phyloP scores from a whole-genome alignment of 2,113 vertebrate genomes.

The Ictidomys tridecemlineatus region DNA sequence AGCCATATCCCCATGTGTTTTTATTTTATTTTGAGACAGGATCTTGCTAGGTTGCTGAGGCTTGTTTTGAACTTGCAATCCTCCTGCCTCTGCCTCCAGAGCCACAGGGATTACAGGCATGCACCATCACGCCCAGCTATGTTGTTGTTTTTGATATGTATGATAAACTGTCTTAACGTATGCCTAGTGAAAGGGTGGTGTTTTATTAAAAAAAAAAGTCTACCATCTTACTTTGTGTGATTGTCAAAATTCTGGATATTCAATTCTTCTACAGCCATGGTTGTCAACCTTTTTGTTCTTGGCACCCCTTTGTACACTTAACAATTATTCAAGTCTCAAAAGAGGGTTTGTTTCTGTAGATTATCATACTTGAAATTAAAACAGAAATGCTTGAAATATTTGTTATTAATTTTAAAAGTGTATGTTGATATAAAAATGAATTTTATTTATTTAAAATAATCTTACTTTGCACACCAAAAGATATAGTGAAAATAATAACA shows the following conservation, averaged over 20 bases:
- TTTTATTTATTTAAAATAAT: background rate
- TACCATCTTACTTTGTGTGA: background rate
- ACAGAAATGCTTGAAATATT: background rate
- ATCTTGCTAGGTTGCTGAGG: no score
- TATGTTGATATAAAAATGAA: background rate
- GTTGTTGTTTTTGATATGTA: background rate
- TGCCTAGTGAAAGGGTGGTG: background rate
- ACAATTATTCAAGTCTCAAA: background rate
- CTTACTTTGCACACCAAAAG: background rate
- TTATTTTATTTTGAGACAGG: no score
- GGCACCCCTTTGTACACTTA: background rate
- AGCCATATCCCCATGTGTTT: no score
- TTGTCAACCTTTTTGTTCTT: background rate
- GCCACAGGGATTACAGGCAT: no score
- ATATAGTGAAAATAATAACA: background rate
- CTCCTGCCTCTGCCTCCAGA: no score
- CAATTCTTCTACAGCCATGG: background rate
- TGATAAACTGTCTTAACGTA: conserved; percentile 6
- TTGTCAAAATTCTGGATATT: background rate
- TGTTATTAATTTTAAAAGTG: background rate
- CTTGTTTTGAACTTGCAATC: no score
- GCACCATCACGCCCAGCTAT: background rate
- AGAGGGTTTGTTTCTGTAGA: background rate
- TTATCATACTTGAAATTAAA: background rate
- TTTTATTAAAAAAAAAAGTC: background rate